Percentiles rank a stretch among this genome's conserved stretches.
Conservation (phyloP, 1,140 invertebrate species). For the Littorina saxatilis region DNA sequence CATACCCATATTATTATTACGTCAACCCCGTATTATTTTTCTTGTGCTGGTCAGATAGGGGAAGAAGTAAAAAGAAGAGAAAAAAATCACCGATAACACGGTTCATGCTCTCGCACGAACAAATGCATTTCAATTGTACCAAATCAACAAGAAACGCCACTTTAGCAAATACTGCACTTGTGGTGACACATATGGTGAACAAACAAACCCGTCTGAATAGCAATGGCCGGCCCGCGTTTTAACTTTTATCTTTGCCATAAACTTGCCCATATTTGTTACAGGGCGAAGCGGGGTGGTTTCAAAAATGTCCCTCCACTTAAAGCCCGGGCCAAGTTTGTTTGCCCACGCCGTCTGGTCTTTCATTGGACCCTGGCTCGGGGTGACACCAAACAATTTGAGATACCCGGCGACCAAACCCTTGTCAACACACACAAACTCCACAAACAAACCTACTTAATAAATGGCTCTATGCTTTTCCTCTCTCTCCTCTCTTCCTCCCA, state of each 20-base stretch:
- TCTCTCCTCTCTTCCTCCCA: too few relatives aligned
- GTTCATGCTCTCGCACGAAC: too few relatives aligned
- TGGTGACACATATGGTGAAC: neutral
- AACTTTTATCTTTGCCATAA: constrained; percentile 31
- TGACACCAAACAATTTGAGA: constrained; percentile 30
- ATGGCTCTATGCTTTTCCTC: constrained; percentile 14
- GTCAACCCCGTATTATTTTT: too few relatives aligned
- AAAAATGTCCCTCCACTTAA: neutral
- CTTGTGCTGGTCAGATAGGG: too few relatives aligned
- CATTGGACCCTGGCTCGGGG: neutral
- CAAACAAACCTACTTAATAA: constrained; percentile 32
- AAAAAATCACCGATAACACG: too few relatives aligned
- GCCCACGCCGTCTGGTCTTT: constrained; percentile 19
- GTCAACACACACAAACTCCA: constrained; percentile 31
- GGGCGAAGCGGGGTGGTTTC: constrained; percentile 1
- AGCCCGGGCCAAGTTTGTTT: constrained; percentile 9
- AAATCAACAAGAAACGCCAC: too few relatives aligned
- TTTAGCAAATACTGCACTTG: neutral
- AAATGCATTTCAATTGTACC: neutral
- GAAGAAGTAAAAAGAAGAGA: too few relatives aligned
- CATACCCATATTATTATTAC: too few relatives aligned
- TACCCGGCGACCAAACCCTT: constrained; percentile 30
- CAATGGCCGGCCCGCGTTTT: neutral
- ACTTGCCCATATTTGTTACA: constrained; percentile 14
- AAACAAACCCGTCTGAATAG: neutral